phyloP scores from a whole-genome alignment of 2,797 vertebrate genomes.

The Propithecus deckenii region DNA sequence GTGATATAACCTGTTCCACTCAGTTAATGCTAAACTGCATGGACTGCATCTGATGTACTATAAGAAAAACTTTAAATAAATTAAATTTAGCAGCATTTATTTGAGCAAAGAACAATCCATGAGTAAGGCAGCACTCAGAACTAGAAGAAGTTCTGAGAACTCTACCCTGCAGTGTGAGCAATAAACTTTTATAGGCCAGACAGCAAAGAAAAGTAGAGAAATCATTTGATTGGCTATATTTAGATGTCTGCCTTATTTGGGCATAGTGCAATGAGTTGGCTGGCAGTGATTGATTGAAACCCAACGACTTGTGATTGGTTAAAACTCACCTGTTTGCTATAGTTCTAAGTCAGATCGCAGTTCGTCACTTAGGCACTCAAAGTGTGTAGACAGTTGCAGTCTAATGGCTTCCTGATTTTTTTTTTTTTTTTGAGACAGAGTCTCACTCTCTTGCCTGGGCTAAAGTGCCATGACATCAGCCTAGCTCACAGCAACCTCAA shows the following conservation, averaged over 20 bases:
- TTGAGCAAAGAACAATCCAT: not conserved
- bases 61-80: not conserved
- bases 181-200: not conserved
- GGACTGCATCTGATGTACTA: not conserved
- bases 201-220: not conserved
- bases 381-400: not conserved
- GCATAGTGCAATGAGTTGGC: not conserved
- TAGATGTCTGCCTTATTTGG: not conserved
- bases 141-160: not conserved
- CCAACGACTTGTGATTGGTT: fast-evolving
- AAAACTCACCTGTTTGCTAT: not conserved
- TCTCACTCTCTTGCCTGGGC: too few species aligned
- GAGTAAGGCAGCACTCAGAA: not conserved
- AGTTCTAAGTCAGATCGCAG: not conserved
- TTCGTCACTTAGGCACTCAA: not conserved
- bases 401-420: not conserved
- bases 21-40: not conserved
- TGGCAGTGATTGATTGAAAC: not conserved
- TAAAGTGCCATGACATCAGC: too few species aligned
- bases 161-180: not conserved
- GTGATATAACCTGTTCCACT: not conserved
- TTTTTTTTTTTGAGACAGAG: too few species aligned
- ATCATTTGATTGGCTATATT: not conserved
- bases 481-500: too few species aligned
- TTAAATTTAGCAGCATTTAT: not conserved